Evolutionary conservation across 2,797 vertebrate genomes (phyloP).

Genomic region (Eupleurogrammus muticus): DNA sequence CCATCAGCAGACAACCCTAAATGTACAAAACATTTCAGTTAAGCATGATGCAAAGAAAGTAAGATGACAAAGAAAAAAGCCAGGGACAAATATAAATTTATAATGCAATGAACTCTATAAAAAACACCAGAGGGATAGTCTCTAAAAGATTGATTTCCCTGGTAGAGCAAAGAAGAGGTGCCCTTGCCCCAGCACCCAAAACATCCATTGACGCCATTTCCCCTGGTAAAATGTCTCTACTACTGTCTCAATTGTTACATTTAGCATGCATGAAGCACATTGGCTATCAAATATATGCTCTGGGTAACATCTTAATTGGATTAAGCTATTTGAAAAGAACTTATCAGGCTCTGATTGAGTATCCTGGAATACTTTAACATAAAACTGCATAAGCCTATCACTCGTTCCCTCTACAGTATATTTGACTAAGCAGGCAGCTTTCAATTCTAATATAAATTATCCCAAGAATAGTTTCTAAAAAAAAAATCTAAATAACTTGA

Average conservation of each 20-base stretch:
- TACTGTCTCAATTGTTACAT: constrained; percentile 13
- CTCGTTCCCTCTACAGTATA: constrained; percentile 23
- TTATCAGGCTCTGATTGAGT: constrained; percentile 48
- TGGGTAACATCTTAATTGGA: constrained; percentile 50
- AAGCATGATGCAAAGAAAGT: constrained; percentile 39
- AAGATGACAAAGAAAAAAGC: constrained; percentile 31
- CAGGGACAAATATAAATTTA: constrained; percentile 50
- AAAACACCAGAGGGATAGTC: constrained; percentile 26
- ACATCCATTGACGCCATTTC: constrained; percentile 33
- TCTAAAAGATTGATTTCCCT: constrained; percentile 38
- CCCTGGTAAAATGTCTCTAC: constrained; percentile 35
- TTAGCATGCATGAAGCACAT: constrained; percentile 41
- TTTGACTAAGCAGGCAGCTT: constrained; percentile 45
- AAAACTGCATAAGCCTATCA: constrained; percentile 30
- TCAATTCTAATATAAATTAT: constrained; percentile 52
- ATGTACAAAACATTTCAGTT: constrained; percentile 46
- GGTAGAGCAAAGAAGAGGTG: constrained; percentile 16
- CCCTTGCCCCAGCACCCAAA: constrained; percentile 36
- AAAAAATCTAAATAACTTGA: constrained; percentile 38
- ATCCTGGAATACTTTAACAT: constrained; percentile 31
- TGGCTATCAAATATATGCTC: constrained; percentile 25
- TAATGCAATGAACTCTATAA: constrained; percentile 9
- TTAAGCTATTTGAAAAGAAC: constrained; percentile 60
- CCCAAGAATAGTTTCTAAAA: constrained; percentile 36
- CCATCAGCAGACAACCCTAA: no score